Base-by-base conservation (phyloP, 2,797 vertebrate genomes). In the Betta splendens region DNA sequence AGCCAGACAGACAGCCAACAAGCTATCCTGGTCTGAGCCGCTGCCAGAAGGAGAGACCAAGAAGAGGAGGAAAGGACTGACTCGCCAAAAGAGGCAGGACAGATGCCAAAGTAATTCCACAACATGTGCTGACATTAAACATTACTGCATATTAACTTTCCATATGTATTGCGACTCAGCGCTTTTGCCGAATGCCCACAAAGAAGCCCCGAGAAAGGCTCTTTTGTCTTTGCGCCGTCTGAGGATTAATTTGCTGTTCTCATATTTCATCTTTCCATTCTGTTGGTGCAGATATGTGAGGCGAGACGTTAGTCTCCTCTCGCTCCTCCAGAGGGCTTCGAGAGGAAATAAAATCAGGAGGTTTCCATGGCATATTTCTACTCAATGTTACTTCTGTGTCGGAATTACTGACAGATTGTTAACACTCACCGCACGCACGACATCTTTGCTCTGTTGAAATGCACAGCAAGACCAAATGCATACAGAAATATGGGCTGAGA, bases 91-190 rank as follows among this genome's bases (percentile, higher is more conserved):
- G 85, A 91, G 85, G 81, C 84, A 80, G 84, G 89, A 82, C 85
- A 73, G 79, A 91, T 83, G 92, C 91, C 92, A 93, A 89, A 91
- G 85, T 91, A 90, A 92, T 90, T 92, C 84, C 77, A 63, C 90
- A 89, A 91, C 92, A 91, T 91, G 90, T 93, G 91, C 92, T 92
- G 92, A 93, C 92, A 90, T 91, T 93, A 91, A 92, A 91, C 90
- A 90, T 91, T 88, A 84, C 87, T 77, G 86, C 85, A 88, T 86
- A 91, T 92, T 88, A 88, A 87, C 91, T 92, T 93, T 92, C 92
- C 92, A 91, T 92, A 92, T 87, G 87, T 85, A 83, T 65, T 85
- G 90, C 90, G 92, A 92, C 80, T 92, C 92, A 89, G 91, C 89
- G 47, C 82, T 91, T 91, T 89, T 72, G 57, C 61, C n/a, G 23